phyloP scores from a whole-genome alignment of 2,113 vertebrate genomes.

The Sinocyclocheilus rhinocerous region DNA sequence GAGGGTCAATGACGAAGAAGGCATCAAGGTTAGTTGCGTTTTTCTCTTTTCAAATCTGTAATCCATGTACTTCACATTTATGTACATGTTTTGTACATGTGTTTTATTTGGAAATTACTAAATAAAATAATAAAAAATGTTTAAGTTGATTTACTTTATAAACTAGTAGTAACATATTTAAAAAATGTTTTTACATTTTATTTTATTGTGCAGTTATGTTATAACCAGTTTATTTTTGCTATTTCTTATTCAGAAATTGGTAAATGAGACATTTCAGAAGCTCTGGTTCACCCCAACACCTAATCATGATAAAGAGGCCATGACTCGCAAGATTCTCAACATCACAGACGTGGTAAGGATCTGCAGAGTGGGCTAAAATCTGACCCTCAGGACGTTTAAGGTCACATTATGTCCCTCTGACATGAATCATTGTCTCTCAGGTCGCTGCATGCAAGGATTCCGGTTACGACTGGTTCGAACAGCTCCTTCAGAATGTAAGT shows the following conservation, averaged over 20 bases:
- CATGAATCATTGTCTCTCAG: conserved; percentile 66
- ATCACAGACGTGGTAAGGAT: conserved; percentile 95
- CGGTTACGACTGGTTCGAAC: conserved; percentile 99
- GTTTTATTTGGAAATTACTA: no score
- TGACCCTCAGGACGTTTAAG: background rate
- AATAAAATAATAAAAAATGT: no score
- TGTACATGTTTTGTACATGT: no score
- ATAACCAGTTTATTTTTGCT: conserved; percentile 9
- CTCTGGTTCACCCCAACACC: conserved; percentile 98
- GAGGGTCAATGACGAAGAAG: conserved; percentile 97
- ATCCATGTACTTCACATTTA: no score
- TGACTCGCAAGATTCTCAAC: conserved; percentile 98
- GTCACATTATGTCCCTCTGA: background rate
- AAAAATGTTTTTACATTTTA: no score
- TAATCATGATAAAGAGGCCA: conserved; percentile 93
- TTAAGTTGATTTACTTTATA: no score
- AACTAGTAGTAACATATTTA: no score
- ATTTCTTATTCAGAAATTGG: conserved; percentile 87
- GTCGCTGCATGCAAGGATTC: conserved; percentile 97
- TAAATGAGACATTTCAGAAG: conserved; percentile 99
- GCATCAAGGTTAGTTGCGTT: conserved; percentile 88
- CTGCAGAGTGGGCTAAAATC: background rate
- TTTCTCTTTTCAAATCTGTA: background rate
- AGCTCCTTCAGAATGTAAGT: conserved; percentile 97
- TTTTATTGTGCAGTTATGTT: background rate